Conservation (phyloP, 2,888 invertebrate species). For the Tiphia femorata region DNA sequence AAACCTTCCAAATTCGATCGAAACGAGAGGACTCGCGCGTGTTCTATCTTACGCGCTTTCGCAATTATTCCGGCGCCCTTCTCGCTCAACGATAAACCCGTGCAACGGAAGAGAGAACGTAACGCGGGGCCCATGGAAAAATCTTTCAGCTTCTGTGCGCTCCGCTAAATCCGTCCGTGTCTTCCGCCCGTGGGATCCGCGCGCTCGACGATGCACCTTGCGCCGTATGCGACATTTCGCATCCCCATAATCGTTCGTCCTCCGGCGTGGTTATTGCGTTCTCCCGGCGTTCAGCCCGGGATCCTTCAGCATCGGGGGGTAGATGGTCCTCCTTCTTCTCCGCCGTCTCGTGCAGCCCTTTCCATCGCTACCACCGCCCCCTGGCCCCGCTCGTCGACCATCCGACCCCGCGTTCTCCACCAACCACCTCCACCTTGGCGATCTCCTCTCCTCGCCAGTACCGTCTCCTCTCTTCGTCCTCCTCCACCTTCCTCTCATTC, state of each 20-base stretch:
- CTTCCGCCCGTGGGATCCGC: no score
- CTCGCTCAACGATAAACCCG: no score
- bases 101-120: no score
- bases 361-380: neutral
- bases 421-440: slow-evolving; percentile 21
- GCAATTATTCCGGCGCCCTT: no score
- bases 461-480: slow-evolving; percentile 16
- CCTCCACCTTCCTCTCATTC: slow-evolving; percentile 25
- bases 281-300: slow-evolving; percentile 28
- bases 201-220: no score
- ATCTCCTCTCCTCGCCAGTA: slow-evolving; percentile 18
- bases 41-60: no score
- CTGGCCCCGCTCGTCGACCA: slow-evolving; percentile 3
- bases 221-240: slow-evolving; percentile 43
- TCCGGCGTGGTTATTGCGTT: slow-evolving; percentile 49
- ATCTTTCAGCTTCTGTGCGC: no score
- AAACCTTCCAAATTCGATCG: no score
- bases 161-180: no score
- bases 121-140: no score
- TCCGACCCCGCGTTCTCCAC: slow-evolving; percentile 7
- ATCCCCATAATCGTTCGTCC: slow-evolving; percentile 47
- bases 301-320: slow-evolving; percentile 26
- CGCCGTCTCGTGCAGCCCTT: slow-evolving; percentile 3
- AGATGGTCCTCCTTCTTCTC: neutral
- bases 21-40: no score